Conservation (phyloP, 2,797 vertebrate genomes). For the Furcifer pardalis region DNA sequence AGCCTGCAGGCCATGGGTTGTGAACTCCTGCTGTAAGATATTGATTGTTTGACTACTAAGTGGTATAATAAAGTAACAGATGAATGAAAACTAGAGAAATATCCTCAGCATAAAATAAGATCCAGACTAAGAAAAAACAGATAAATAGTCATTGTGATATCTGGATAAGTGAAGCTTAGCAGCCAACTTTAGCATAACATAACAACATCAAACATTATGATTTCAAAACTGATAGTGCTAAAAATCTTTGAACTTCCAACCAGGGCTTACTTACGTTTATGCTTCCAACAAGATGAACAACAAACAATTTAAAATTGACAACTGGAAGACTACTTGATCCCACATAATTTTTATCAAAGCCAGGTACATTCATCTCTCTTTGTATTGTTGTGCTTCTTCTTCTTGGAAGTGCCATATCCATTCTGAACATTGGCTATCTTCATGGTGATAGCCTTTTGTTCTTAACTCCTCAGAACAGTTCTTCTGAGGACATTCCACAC, state of each 20-base stretch:
- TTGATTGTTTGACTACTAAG: background rate
- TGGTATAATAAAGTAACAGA: background rate
- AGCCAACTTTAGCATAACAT: background rate
- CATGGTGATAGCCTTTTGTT: too few species aligned
- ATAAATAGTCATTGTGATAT: background rate
- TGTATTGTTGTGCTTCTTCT: too few species aligned
- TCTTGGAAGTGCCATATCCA: too few species aligned
- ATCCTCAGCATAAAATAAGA: background rate
- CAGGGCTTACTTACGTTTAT: background rate
- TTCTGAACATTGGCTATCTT: too few species aligned
- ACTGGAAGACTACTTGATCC: background rate
- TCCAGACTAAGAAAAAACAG: background rate
- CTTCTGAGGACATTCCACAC: too few species aligned
- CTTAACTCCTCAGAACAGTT: too few species aligned
- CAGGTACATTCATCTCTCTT: background rate
- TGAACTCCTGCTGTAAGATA: background rate
- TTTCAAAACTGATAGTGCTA: background rate
- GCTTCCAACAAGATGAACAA: background rate
- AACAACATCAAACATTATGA: background rate
- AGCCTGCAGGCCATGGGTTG: too few species aligned
- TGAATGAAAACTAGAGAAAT: background rate
- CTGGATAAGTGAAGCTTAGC: background rate
- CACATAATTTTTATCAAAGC: background rate
- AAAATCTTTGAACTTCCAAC: background rate
- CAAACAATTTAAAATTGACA: background rate